A percentile compares a stretch with the other conserved stretches of the same genome.
phyloP scores from a whole-genome alignment of 2,797 vertebrate genomes.

The Lepilemur ruficaudatus region DNA sequence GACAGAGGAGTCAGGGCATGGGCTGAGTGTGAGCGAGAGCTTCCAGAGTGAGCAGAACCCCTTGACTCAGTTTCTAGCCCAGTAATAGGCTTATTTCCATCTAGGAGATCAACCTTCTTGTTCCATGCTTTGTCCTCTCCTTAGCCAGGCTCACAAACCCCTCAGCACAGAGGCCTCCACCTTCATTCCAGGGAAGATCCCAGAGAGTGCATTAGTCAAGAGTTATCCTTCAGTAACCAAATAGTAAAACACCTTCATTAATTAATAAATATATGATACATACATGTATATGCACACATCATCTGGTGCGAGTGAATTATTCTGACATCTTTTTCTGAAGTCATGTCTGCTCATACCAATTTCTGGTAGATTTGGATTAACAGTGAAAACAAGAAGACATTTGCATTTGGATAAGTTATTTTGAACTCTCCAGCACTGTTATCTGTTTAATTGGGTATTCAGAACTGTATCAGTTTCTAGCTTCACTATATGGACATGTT shows the following conservation, averaged over 20 bases:
- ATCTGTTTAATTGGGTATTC: neutral
- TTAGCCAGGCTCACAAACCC: neutral
- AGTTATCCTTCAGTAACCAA: neutral
- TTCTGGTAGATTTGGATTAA: constrained; percentile 18
- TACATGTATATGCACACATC: neutral
- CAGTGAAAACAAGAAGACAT: neutral
- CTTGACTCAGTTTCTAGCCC: neutral
- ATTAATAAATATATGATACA: neutral
- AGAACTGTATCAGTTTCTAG: neutral
- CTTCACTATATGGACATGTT: neutral
- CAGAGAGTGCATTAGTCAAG: neutral
- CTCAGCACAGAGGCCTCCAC: neutral
- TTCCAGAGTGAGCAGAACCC: neutral
- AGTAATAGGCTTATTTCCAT: neutral
- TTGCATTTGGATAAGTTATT: neutral
- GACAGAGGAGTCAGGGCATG: neutral
- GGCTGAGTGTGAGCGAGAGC: neutral
- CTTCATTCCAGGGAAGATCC: neutral
- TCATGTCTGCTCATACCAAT: neutral
- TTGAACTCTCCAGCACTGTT: neutral
- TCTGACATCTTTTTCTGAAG: neutral
- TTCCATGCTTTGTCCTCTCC: neutral
- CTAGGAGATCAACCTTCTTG: neutral
- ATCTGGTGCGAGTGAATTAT: neutral
- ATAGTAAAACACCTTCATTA: neutral